These are phyloP conservation scores for Nycticryphes semicollaris DNA, from an alignment of 2,113 vertebrate species.

Conservation along the genomic window DNA sequence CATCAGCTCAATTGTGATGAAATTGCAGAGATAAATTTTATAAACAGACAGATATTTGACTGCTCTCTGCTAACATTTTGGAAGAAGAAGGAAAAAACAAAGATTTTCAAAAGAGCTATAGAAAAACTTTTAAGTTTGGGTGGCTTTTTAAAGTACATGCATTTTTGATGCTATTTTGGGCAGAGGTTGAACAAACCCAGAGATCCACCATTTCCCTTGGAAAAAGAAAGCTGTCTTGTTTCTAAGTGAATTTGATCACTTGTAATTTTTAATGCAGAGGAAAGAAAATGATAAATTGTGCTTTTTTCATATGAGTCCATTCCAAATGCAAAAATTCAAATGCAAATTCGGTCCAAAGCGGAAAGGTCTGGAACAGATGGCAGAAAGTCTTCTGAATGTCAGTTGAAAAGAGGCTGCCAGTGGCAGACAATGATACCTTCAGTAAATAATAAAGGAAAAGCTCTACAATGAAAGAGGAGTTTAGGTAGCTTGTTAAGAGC, in stretches of 20 bases:
- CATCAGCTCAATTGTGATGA: not conserved
- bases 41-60: not conserved
- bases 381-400: not conserved
- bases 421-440: not conserved
- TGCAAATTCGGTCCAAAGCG: not conserved
- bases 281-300: not conserved
- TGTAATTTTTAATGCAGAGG: not conserved
- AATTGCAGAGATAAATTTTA: not conserved
- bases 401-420: slow-evolving; percentile 13
- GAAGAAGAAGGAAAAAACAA: not conserved
- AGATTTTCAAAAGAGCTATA: not conserved
- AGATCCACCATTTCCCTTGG: not conserved
- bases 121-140: not conserved
- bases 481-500: not conserved
- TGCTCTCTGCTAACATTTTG: not conserved
- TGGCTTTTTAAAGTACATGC: not conserved
- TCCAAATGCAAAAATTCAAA: slow-evolving; percentile 9
- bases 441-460: not conserved
- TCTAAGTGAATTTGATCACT: not conserved
- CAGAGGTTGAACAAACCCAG: not conserved
- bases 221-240: not conserved
- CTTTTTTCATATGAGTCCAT: not conserved
- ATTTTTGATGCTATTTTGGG: not conserved
- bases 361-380: slow-evolving; percentile 47
- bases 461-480: not conserved